Evolutionary conservation across 2,888 invertebrate species (phyloP), one percentile per base, ranked within the genome.

Genomic region (Noctua janthe): DNA sequence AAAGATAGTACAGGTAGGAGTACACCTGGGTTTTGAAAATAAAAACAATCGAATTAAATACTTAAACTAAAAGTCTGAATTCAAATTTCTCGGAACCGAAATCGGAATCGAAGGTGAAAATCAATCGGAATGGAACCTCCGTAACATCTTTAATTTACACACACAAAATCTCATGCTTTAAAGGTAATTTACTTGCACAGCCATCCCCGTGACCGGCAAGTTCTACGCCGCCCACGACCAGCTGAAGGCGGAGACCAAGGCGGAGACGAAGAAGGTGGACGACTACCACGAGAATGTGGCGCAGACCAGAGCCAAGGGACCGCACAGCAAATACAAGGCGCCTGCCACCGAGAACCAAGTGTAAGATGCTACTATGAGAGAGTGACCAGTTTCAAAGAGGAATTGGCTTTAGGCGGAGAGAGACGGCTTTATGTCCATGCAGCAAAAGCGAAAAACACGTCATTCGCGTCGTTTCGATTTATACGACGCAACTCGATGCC

Each of bases 191-290:
- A 47, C n/a, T 29, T 64, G 43, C 23, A 1, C 88, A 95, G 95
- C 95, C 0, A 91, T 95, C 35, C 97, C 97, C 0, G 95, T 97
- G 2, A 93, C 96, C 0, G 94, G 95, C 10, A 97, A 97, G 88
- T 97, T 97, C 91, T 96, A 96, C 90, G 96, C 97, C 0, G 89
- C 93, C 2, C 96, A 97, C 84, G 96, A 96, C 81, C 94, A 95
- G 86, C 81, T 94, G 13, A 92, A 82, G 20, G 88, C 90, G 0
- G 96, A 95, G 82, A 91, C 94, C 0, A 83, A 87, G 20, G 95
- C 95, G 76, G 91, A 96, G 84, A 92, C 89, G 2, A 88, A 90
- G 80, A 95, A 95, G 75, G 94, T 95, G 4, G 92, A 94, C 2
- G 87, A 91, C 51, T 97, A 97, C 90, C 92, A 92, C 43, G 75